Percentiles rank a stretch among this genome's conserved stretches.
Conservation (phyloP, 2,888 invertebrate genomes). For the Eupeodes latifasciatus region DNA sequence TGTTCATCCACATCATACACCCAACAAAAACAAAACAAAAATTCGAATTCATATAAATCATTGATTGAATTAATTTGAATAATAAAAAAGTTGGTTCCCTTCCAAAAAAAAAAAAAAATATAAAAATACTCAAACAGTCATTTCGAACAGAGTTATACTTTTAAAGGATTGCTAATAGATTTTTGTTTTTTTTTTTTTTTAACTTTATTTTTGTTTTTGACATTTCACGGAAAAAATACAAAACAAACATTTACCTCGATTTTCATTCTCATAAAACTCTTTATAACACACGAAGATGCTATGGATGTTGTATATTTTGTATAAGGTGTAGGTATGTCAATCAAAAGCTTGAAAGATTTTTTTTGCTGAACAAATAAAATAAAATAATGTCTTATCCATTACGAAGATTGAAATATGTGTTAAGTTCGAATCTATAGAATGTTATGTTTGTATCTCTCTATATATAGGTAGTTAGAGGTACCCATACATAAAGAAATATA, state of each 20-base stretch:
- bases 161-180: background rate
- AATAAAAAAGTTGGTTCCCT: background rate
- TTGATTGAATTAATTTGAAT: constrained; percentile 52
- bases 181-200: background rate
- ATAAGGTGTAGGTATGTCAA: constrained; percentile 15
- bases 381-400: constrained; percentile 27
- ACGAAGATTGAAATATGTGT: constrained; percentile 33
- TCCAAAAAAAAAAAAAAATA: background rate
- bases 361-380: constrained; percentile 3
- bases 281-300: background rate
- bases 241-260: constrained; percentile 1
- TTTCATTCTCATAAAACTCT: constrained; percentile 17
- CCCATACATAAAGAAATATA: background rate
- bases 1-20: constrained; percentile 82
- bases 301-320: background rate
- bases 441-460: background rate
- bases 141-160: constrained; percentile 24
- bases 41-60: constrained; percentile 65
- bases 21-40: constrained; percentile 47
- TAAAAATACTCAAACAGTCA: constrained; percentile 35
- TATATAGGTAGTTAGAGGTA: too few species aligned
- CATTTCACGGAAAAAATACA: background rate
- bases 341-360: constrained; percentile 23
- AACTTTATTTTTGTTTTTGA: background rate
- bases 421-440: constrained; percentile 17